phyloP scores from a whole-genome alignment of 2,113 vertebrate genomes.

The Heterocephalus glaber region DNA sequence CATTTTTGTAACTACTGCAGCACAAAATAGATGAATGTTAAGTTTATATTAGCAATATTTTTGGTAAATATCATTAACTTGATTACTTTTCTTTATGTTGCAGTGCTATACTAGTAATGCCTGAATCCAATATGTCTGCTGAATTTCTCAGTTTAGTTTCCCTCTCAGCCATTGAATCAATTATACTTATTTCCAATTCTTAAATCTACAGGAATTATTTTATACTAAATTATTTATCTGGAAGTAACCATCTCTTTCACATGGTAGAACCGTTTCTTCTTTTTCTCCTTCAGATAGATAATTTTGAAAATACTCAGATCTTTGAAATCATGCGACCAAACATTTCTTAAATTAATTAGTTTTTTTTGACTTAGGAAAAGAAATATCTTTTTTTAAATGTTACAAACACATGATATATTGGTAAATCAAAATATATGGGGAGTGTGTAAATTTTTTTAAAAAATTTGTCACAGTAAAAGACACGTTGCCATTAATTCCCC shows the following conservation, averaged over 20 bases:
- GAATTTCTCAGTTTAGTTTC: conserved; percentile 22
- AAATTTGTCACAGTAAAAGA: too few relatives aligned
- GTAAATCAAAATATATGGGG: too few relatives aligned
- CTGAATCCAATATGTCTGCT: neutral
- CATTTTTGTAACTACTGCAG: neutral
- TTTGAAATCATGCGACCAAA: neutral
- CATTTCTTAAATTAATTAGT: conserved; percentile 22
- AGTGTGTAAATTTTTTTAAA: too few relatives aligned
- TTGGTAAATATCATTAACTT: neutral
- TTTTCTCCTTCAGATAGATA: neutral
- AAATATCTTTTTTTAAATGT: neutral
- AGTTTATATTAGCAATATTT: neutral
- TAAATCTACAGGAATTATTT: neutral
- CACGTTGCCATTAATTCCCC: too few relatives aligned
- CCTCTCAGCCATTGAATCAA: neutral
- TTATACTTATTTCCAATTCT: neutral
- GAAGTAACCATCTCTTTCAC: neutral
- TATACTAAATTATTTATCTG: neutral
- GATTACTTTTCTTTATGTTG: neutral
- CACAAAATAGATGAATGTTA: neutral
- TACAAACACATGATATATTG: too few relatives aligned
- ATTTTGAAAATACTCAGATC: neutral
- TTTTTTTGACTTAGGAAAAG: conserved; percentile 21
- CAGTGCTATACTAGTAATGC: neutral
- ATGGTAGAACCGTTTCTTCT: neutral